Conservation (phyloP, 2,888 invertebrate species). For the Catocala sponsa region DNA sequence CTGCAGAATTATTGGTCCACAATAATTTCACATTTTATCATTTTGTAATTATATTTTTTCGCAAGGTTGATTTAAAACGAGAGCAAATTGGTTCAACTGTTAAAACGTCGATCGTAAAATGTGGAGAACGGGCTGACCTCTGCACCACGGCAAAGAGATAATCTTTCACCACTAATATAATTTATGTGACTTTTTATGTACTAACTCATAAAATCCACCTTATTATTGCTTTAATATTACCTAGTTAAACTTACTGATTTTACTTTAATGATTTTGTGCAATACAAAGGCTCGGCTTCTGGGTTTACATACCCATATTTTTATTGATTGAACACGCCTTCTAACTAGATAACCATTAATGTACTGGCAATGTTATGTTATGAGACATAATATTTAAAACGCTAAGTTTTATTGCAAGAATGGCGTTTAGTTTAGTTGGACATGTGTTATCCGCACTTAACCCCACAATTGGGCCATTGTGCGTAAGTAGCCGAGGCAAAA, state of each 20-base stretch:
- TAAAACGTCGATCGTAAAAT: conserved; percentile 58
- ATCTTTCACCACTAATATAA: conserved; percentile 58
- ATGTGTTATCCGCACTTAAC: no score
- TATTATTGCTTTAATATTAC: conserved; percentile 10
- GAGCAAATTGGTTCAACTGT: conserved; percentile 60
- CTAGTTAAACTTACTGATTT: background rate
- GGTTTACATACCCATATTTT: no score
- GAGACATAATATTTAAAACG: no score
- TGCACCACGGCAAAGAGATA: conserved; percentile 41
- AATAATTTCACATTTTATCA: conserved; percentile 45
- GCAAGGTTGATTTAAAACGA: conserved; percentile 69
- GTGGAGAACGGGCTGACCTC: conserved; percentile 64
- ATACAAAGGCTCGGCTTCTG: no score
- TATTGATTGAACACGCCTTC: no score
- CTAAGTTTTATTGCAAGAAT: no score
- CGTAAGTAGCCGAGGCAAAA: no score
- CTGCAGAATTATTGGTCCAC: conserved; percentile 21
- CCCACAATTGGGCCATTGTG: no score
- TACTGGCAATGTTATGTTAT: no score
- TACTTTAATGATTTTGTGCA: conserved; percentile 1
- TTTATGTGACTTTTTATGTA: conserved; percentile 46
- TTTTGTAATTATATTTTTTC: conserved; percentile 60
- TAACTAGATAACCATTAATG: no score
- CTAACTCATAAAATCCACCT: conserved; percentile 40
- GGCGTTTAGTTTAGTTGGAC: no score